phyloP scores from a whole-genome alignment of 2,888 invertebrate genomes.

The Netelia melanura region DNA sequence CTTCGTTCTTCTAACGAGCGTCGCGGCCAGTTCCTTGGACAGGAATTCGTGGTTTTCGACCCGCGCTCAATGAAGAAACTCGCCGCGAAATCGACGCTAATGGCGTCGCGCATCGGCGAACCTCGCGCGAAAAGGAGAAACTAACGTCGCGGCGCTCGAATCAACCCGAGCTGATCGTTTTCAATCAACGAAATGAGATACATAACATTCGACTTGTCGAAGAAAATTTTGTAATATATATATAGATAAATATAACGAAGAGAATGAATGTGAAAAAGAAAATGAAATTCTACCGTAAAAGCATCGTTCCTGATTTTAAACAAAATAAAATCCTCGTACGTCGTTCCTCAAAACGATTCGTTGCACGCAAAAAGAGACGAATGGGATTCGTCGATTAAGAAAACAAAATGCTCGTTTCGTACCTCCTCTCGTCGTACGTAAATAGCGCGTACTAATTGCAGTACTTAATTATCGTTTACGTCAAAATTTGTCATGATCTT shows the following conservation, averaged over 20 bases:
- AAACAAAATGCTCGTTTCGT: conserved; percentile 16
- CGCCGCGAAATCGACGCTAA: conserved; percentile 30
- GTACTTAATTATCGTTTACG: conserved; percentile 4
- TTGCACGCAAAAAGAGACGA: conserved; percentile 14
- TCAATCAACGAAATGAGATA: conserved; percentile 9
- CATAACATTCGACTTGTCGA: conserved; percentile 4
- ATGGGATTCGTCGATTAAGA: not conserved
- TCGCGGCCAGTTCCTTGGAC: conserved; percentile 40
- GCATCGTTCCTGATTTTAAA: conserved; percentile 60
- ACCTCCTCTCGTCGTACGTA: conserved; percentile 35
- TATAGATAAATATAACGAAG: conserved; percentile 39
- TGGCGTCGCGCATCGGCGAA: conserved; percentile 54
- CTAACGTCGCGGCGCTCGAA: not conserved
- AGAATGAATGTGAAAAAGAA: not conserved
- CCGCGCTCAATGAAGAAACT: conserved; percentile 20
- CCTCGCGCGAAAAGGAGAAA: conserved; percentile 34
- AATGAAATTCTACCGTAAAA: conserved; percentile 44
- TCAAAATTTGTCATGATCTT: conserved; percentile 7
- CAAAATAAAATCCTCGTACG: conserved; percentile 31
- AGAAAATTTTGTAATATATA: conserved; percentile 54
- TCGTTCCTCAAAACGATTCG: conserved; percentile 55
- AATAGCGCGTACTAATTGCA: not conserved
- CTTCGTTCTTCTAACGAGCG: conserved; percentile 21
- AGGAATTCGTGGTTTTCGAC: conserved; percentile 21
- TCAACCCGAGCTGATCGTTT: not conserved